Evolutionary conservation across 2,797 vertebrate genomes (phyloP).

Genomic region (Podargus strigoides): DNA sequence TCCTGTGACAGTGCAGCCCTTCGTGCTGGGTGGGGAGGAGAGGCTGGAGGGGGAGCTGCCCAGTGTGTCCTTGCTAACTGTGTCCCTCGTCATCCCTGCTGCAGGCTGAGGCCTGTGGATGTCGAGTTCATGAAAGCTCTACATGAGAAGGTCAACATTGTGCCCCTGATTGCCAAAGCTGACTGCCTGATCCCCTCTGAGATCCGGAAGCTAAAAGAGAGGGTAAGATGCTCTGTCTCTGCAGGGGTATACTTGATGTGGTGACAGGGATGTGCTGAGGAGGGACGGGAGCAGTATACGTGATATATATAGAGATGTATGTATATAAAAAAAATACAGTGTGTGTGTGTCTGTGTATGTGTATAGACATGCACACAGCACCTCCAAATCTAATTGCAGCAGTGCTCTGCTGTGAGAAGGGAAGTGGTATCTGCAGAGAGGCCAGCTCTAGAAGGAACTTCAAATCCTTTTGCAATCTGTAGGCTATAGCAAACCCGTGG

Average conservation of each 20-base stretch:
- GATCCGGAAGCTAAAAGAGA: constrained; percentile 95
- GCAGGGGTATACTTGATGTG: not conserved
- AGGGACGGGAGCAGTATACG: not conserved
- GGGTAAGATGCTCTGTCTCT: constrained; percentile 77
- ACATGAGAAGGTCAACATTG: constrained; percentile 97
- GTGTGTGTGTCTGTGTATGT: accelerated
- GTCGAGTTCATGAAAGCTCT: constrained; percentile 98
- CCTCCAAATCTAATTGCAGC: not conserved
- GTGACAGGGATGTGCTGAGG: not conserved
- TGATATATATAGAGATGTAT: accelerated
- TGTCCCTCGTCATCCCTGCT: not conserved
- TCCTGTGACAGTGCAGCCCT: not conserved
- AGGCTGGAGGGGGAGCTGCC: not conserved
- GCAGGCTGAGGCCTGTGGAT: constrained; percentile 91
- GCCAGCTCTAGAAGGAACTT: not conserved
- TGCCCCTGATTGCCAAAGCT: constrained; percentile 94
- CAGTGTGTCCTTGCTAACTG: not conserved
- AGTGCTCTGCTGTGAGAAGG: not conserved
- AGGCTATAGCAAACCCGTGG: not conserved
- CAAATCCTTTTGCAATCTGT: not conserved
- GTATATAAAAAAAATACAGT: not conserved
- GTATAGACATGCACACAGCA: accelerated
- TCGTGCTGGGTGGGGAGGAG: not conserved
- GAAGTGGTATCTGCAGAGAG: not conserved
- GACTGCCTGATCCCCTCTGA: constrained; percentile 95